phyloP scores from a whole-genome alignment of 2,888 invertebrate species.

The Orthosia gothica region DNA sequence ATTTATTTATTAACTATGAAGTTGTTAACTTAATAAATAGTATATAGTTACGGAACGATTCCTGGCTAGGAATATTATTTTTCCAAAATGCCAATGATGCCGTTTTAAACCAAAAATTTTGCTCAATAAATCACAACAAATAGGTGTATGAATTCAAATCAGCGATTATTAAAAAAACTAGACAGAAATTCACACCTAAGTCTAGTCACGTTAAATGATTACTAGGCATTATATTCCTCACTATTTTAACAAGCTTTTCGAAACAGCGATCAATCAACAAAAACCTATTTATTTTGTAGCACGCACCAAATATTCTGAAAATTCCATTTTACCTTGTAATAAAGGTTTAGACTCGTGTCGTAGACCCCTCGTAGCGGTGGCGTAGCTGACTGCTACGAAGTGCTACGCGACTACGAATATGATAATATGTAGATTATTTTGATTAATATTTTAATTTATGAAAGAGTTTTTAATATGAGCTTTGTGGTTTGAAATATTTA shows the following conservation, averaged over 20 bases:
- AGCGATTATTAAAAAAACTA: neutral
- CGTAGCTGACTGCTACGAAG: slow-evolving; percentile 14
- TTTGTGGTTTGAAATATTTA: slow-evolving; percentile 1
- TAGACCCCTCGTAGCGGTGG: slow-evolving; percentile 33
- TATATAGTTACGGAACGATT: too few species aligned
- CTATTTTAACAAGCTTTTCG: neutral
- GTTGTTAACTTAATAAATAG: too few species aligned
- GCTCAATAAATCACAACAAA: too few species aligned
- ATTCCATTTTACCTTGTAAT: slow-evolving; percentile 28
- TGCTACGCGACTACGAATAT: slow-evolving; percentile 37
- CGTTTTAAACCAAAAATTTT: too few species aligned
- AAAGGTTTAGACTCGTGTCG: slow-evolving; percentile 2
- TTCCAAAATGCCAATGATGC: too few species aligned
- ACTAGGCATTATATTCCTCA: neutral
- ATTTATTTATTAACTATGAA: too few species aligned
- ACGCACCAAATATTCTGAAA: slow-evolving; percentile 20
- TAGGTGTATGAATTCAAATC: too few species aligned
- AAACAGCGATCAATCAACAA: slow-evolving; percentile 12
- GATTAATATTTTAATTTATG: slow-evolving; percentile 19
- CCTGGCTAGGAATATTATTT: too few species aligned
- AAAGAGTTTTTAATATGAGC: slow-evolving; percentile 1
- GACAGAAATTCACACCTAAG: neutral
- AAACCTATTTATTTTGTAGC: slow-evolving; percentile 21
- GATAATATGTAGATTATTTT: slow-evolving; percentile 19
- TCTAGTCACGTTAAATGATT: neutral